Evolutionary conservation across 2,888 invertebrate genomes (phyloP), one percentile per base, ranked within the genome.

Genomic region (Schrankia costaestrigalis): DNA sequence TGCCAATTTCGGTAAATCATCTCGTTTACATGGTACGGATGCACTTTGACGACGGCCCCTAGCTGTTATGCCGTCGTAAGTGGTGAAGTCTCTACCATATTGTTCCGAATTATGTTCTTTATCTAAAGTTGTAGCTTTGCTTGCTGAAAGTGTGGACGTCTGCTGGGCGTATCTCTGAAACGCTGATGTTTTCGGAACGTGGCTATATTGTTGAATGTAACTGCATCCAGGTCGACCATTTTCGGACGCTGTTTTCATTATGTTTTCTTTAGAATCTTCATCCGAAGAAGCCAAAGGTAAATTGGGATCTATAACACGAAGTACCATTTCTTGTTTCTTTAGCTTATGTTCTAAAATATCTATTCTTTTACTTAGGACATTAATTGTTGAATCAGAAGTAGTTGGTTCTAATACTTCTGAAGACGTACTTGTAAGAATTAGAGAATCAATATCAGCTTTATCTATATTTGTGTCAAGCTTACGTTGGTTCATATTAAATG

Each of bases 41-140:
- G 84, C 81, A 39, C 75, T 75, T 43, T 86, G 85, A 7, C 86
- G 71, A 27, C 81, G 68, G 3, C 81, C 82, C 18, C 86, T 74
- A 8, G 85, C 78, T 11, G 86, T 86, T 13, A 86, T 80, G 1
- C 85, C 86, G 38, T 86, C 87, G 29, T 86, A 86, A 7, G 86
- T 65, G 2, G 86, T 85, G 30, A 85, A 86, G 39, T 87, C 81
- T 6, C 86, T 76, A 7, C 85, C 78, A 40, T 85, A 87, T 58
- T 84, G 84, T 46, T 87, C 87, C 2, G 85, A 84, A 43, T 82
- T 84, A 39, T 83, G 85, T 57, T 82, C 81, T 52, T 83, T 86
- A 41, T 80, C 76, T 31, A 84, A 67, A 22, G 78, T 78, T 12
- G 79, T 78, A 17, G 78, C 76, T 60, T 78, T 82, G 37, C 74